These are phyloP conservation scores for Chamaea fasciata DNA, from an alignment of 2,113 vertebrate species.

Conservation along the genomic window DNA sequence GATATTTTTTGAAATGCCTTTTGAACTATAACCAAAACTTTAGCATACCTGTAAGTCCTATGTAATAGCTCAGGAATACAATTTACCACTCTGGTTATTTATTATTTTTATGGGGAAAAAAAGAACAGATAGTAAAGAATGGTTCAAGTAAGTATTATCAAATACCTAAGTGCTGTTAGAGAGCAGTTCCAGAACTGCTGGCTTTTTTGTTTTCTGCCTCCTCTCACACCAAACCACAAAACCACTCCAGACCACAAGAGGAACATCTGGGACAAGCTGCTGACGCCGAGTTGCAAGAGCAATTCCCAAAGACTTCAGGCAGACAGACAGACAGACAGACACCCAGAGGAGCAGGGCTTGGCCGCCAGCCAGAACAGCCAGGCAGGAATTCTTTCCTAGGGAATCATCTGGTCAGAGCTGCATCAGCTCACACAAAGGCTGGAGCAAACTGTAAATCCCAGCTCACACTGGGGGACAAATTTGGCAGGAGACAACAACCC, in stretches of 20 bases:
- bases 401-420: not conserved
- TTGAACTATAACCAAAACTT: not conserved
- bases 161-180: not conserved
- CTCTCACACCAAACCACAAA: not conserved
- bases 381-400: not conserved
- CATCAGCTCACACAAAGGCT: not conserved
- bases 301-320: not conserved
- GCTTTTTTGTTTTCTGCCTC: not conserved
- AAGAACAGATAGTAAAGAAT: not conserved
- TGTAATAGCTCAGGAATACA: not conserved
- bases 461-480: not conserved
- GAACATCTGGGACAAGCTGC: not conserved
- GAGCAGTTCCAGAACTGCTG: not conserved
- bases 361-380: rapidly evolving
- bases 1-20: not conserved
- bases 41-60: not conserved
- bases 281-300: not conserved
- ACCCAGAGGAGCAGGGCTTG: not conserved
- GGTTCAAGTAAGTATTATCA: not conserved
- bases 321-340: not conserved
- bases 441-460: not conserved
- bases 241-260: not conserved
- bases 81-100: not conserved
- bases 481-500: not conserved
- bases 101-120: not conserved